Base-by-base conservation (phyloP, 1,140 invertebrate genomes). In the Zaprionus lachaisei region DNA sequence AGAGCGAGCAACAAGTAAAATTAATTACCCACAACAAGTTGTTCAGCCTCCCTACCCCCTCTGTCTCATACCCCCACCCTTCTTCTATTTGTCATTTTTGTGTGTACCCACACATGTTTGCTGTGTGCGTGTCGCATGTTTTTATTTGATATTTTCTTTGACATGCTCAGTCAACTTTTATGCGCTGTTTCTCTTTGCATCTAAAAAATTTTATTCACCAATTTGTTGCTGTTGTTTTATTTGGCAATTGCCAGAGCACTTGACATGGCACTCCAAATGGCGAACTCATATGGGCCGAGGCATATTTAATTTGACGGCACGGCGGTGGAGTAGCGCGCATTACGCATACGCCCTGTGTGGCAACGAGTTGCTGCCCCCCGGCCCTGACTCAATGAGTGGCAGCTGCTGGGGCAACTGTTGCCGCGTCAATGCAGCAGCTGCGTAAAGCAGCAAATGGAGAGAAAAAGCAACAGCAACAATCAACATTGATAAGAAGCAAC, bases 201-300 rank as follows among this genome's bases (percentile, higher is more conserved):
- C 70, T 77, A 84, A 80, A n/a, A 83, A 84, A 74, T 84, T 77
- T 80, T 84, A 84, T 84, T 84, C 78, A 74, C 77, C 81, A 84
- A 84, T 84, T 84, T 84, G 66, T 57, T 58, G 66, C 14, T 49
- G 66, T 49, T 68, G 65, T 51, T 69, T 69, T 49, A 58, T 78
- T 41, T 73, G 81, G 65, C 76, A 51, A 66, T 79, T 79, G 62
- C 55, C 72, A 54, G 37, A 28, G 68, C 38, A 68, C 61, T 65
- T 73, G 44, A 54, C 28, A 37, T n/a, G 20, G 20, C 54, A 24
- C 6, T 7, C 51, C 5, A 49, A 47, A 47, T 44, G 54, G 51
- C 37, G n/a, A 49, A 62, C 69, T 54, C 64, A 80, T 75, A 79
- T 83, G 80, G 66, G 77, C 77, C 72, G 68, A 70, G 67, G 81